phyloP scores from a whole-genome alignment of 2,888 invertebrate species.

The Oxyteleia sp. region DNA sequence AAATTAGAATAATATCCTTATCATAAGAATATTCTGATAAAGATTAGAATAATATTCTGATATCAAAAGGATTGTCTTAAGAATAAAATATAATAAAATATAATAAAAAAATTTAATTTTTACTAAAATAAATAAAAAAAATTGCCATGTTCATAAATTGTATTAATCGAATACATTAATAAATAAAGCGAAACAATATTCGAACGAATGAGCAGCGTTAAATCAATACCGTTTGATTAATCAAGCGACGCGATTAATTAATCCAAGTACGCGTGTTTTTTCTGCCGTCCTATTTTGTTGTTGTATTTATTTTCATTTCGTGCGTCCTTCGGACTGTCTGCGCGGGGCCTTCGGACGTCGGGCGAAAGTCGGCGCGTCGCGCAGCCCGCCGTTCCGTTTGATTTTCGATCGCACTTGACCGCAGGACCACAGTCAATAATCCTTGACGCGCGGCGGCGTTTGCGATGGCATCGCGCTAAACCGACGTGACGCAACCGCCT shows the following conservation, averaged over 20 bases:
- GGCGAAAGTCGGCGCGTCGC: constrained; percentile 36
- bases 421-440: constrained; percentile 62
- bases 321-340: constrained; percentile 21
- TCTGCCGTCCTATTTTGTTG: too few relatives aligned
- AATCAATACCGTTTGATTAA: constrained; percentile 25
- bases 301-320: constrained; percentile 9
- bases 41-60: too few relatives aligned
- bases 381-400: constrained; percentile 16
- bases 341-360: constrained; percentile 24
- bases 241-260: constrained; percentile 37
- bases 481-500: constrained; percentile 62
- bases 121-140: too few relatives aligned
- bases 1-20: too few relatives aligned
- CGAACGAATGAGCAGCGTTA: neutral
- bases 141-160: too few relatives aligned
- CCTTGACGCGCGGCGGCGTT: constrained; percentile 43
- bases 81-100: too few relatives aligned
- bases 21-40: too few relatives aligned
- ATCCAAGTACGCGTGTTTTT: constrained; percentile 15
- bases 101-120: too few relatives aligned
- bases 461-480: constrained; percentile 38
- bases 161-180: too few relatives aligned
- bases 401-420: constrained; percentile 55
- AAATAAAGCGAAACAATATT: too few relatives aligned
- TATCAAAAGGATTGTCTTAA: too few relatives aligned